Conservation (phyloP, 2,113 vertebrate genomes). For the Psilopsiagon aymara region DNA sequence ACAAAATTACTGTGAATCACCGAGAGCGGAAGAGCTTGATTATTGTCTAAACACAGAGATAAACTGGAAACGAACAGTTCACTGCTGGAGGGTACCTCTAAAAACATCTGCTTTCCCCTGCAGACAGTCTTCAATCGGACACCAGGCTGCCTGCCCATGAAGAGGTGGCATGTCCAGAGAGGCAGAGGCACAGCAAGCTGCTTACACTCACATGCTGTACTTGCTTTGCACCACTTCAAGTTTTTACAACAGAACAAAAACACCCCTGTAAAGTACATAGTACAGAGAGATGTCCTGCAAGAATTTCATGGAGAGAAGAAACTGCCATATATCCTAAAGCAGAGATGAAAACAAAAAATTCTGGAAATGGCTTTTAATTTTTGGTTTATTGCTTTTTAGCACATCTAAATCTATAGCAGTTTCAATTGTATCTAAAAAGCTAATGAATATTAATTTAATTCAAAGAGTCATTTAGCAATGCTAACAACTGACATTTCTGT, state of each 20-base stretch:
- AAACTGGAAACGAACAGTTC: not conserved
- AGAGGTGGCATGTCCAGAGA: not conserved
- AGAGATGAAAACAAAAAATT: not conserved
- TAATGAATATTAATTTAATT: not conserved
- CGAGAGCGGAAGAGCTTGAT: conserved; percentile 9
- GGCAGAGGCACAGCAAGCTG: not conserved
- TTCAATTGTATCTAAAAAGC: not conserved
- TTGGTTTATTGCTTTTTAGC: not conserved
- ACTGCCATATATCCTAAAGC: not conserved
- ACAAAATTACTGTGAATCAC: conserved; percentile 35
- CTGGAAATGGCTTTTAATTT: not conserved
- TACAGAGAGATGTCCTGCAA: not conserved
- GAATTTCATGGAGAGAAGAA: not conserved
- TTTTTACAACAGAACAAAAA: not conserved
- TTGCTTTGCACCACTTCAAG: not conserved
- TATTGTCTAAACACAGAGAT: not conserved
- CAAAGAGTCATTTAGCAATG: not conserved
- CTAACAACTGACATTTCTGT: not conserved
- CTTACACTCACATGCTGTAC: not conserved
- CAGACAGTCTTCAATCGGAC: not conserved
- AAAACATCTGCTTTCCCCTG: not conserved
- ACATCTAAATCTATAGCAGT: not conserved
- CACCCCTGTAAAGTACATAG: not conserved
- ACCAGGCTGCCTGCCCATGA: not conserved
- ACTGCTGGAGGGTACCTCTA: not conserved